Evolutionary conservation across 92 coral and sea anemone species (phyloP).

Genomic region (Diadumene lineata): DNA sequence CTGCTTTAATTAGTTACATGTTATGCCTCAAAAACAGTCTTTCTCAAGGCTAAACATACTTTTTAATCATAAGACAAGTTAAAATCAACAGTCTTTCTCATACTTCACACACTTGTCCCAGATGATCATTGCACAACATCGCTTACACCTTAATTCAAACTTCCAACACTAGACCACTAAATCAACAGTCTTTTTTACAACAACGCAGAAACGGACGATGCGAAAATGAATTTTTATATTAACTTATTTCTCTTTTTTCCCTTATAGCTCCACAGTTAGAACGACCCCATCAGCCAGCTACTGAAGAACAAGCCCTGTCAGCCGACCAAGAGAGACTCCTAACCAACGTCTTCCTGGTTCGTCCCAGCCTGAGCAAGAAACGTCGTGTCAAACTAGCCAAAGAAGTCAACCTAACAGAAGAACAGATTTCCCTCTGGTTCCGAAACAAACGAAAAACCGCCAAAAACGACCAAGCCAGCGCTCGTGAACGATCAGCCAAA

Average conservation of each 20-base stretch:
- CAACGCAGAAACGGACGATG: too few species aligned
- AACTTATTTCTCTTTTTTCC: neutral
- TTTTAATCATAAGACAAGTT: too few species aligned
- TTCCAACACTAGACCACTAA: too few species aligned
- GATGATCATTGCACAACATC: too few species aligned
- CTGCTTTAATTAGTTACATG: too few species aligned
- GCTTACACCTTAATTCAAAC: too few species aligned
- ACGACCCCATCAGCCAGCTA: neutral
- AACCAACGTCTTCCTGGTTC: slow-evolving; percentile 13
- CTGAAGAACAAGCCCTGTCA: slow-evolving; percentile 1
- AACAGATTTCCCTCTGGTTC: slow-evolving; percentile 14
- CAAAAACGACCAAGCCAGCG: neutral
- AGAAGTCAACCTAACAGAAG: slow-evolving; percentile 1
- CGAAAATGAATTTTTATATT: too few species aligned
- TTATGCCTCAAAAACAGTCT: too few species aligned
- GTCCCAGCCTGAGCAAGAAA: slow-evolving; percentile 13
- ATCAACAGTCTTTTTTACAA: too few species aligned
- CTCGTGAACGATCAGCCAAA: slow-evolving; percentile 19
- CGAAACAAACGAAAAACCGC: neutral
- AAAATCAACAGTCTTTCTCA: too few species aligned
- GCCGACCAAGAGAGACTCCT: slow-evolving; percentile 5
- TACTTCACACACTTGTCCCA: too few species aligned
- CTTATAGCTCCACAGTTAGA: neutral
- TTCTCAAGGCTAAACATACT: too few species aligned
- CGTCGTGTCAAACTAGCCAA: slow-evolving; percentile 8